Evolutionary conservation across 2,888 invertebrate genomes (phyloP).

Genomic region (Petrolisthes manimaculis): DNA sequence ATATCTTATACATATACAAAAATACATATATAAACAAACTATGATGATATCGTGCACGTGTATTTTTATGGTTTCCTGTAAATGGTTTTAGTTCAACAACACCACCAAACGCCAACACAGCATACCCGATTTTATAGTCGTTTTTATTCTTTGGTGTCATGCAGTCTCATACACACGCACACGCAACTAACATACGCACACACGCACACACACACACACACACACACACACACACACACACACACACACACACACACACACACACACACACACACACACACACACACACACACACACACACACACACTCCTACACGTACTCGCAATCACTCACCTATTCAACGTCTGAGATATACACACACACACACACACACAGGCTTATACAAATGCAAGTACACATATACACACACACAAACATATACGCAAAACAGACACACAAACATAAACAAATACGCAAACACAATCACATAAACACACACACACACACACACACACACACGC

Average conservation of each 20-base stretch:
- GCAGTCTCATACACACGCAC: neutral
- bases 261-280: neutral
- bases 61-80: too few relatives aligned
- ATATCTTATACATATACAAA: too few relatives aligned
- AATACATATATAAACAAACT: too few relatives aligned
- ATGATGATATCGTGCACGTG: too few relatives aligned
- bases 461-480: neutral
- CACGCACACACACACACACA: neutral
- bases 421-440: neutral
- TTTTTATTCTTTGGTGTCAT: neutral
- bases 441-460: neutral
- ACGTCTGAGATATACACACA: neutral
- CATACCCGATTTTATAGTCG: neutral
- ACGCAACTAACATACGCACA: neutral
- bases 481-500: neutral
- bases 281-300: neutral
- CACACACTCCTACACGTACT: neutral
- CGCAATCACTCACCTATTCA: neutral
- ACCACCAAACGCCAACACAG: neutral
- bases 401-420: neutral
- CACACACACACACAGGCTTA: neutral
- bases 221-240: slow-evolving; percentile 4
- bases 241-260: too few relatives aligned
- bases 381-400: too few relatives aligned
- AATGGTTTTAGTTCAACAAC: neutral